phyloP scores from a whole-genome alignment of 2,113 vertebrate species.

The Oreochromis tanganicae region DNA sequence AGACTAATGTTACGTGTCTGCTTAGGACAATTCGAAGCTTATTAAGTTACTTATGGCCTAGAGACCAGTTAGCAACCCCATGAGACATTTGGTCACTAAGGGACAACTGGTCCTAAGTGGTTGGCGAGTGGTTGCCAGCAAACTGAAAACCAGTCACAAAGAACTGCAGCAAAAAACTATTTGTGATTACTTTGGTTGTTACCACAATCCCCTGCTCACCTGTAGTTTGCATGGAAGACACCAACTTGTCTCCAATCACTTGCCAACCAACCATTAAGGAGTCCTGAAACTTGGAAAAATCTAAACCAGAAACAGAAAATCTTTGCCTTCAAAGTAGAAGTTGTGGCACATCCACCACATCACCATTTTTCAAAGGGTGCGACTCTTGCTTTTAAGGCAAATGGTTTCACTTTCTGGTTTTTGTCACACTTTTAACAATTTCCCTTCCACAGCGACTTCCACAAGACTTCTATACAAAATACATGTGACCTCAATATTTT shows the following conservation, averaged over 20 bases:
- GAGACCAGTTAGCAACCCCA: not conserved
- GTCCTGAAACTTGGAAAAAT: not conserved
- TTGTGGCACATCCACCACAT: not conserved
- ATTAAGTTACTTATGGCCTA: not conserved
- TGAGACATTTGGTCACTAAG: not conserved
- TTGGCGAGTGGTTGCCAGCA: not conserved
- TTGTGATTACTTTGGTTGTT: not conserved
- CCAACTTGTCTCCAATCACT: not conserved
- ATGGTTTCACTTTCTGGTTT: not conserved
- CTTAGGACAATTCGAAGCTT: not conserved
- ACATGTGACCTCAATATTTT: accelerated
- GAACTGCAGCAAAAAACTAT: accelerated
- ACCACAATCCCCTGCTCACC: not conserved
- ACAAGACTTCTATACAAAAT: not conserved
- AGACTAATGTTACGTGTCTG: not conserved
- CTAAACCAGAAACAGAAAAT: accelerated
- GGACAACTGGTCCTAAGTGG: not conserved
- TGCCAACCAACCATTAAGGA: not conserved
- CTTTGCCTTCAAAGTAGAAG: not conserved
- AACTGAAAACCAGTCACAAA: not conserved
- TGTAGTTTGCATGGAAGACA: not conserved
- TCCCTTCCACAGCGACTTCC: accelerated
- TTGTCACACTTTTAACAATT: not conserved
- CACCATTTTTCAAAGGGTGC: accelerated
- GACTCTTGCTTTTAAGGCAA: not conserved